Conservation (phyloP, 2,113 vertebrate species). For the Acrocephalus kingi region DNA sequence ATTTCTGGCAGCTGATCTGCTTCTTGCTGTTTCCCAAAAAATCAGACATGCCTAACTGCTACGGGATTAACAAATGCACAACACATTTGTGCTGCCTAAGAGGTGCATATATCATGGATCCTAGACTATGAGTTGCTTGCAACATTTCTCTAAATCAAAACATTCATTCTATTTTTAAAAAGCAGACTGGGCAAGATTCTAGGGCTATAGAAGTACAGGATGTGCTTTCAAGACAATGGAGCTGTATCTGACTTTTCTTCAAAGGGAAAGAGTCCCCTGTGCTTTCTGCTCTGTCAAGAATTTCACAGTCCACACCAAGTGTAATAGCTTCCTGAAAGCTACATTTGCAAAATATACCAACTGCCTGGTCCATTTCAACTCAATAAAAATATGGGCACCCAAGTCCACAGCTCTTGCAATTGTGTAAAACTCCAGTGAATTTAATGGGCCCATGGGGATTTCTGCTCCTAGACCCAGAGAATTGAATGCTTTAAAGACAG, state of each 20-base stretch:
- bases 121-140: neutral
- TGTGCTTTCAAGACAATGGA: neutral
- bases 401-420: neutral
- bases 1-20: neutral
- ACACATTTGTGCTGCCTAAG: neutral
- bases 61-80: neutral
- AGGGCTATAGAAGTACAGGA: neutral
- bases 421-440: neutral
- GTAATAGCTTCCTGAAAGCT: neutral
- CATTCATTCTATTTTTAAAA: neutral
- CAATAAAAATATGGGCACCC: neutral
- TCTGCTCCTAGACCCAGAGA: neutral
- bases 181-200: neutral
- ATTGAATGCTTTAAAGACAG: conserved; percentile 7
- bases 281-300: neutral
- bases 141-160: neutral
- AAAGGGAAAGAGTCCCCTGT: accelerated
- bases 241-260: neutral
- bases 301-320: neutral
- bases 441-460: neutral
- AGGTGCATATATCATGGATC: neutral
- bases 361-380: neutral
- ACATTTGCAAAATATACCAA: neutral
- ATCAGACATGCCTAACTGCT: neutral
- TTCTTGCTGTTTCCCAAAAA: neutral